Conservation (phyloP, 2,888 invertebrate species). For the Drepanosiphum platanoidis region DNA sequence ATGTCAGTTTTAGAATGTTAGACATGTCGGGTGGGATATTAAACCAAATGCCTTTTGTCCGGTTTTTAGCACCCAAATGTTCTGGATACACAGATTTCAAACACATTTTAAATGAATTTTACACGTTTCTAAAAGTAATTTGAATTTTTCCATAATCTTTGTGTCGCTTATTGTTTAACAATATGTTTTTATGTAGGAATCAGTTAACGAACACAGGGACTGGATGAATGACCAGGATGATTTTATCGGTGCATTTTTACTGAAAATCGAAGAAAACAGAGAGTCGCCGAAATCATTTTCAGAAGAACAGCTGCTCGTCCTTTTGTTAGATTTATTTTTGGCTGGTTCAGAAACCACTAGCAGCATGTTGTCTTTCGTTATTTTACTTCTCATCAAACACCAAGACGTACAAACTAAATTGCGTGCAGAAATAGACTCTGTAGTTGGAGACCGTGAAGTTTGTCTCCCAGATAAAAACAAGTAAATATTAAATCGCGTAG, state of each 20-base stretch:
- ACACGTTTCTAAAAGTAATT: conserved; percentile 62
- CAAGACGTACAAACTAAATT: conserved; percentile 72
- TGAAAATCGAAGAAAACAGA: conserved; percentile 70
- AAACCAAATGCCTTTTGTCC: conserved; percentile 76
- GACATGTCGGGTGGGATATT: conserved; percentile 77
- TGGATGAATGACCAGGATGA: conserved; percentile 67
- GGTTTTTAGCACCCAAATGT: conserved; percentile 73
- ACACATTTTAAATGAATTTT: conserved; percentile 62
- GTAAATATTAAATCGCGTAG: background rate
- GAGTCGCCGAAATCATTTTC: conserved; percentile 63
- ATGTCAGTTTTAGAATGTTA: conserved; percentile 73
- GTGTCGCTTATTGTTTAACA: background rate
- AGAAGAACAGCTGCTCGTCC: conserved; percentile 68
- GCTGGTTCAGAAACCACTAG: conserved; percentile 79
- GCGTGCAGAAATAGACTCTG: conserved; percentile 73
- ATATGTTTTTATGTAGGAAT: conserved; percentile 64
- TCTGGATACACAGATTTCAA: conserved; percentile 71
- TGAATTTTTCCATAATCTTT: background rate
- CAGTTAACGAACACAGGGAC: conserved; percentile 65
- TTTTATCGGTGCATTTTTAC: conserved; percentile 75
- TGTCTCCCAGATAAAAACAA: conserved; percentile 37
- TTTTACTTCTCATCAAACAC: conserved; percentile 72
- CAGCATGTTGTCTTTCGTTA: conserved; percentile 73
- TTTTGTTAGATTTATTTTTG: conserved; percentile 76
- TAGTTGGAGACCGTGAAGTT: conserved; percentile 70